Evolutionary conservation across 2,888 invertebrate species (phyloP).

Genomic region (Orthosia incerta): DNA sequence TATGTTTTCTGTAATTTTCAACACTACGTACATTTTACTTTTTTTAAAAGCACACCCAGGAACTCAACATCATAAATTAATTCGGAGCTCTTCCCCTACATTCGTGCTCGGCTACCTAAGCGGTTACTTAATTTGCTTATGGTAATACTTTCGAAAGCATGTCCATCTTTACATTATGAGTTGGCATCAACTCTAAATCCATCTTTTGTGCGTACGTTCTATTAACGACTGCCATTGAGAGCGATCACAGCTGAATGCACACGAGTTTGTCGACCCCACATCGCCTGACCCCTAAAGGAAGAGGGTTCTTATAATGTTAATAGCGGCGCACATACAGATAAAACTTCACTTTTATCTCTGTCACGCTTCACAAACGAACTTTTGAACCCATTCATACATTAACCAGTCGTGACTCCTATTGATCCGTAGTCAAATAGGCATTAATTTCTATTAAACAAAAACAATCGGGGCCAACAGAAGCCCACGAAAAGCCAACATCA

Average conservation of each 20-base stretch:
- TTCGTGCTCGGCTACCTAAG: slow-evolving; percentile 61
- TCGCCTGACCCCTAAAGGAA: slow-evolving; percentile 84
- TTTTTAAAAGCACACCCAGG: slow-evolving; percentile 49
- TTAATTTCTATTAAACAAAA: slow-evolving; percentile 70
- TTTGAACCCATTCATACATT: slow-evolving; percentile 72
- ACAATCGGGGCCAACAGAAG: slow-evolving; percentile 68
- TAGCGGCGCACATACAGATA: slow-evolving; percentile 78
- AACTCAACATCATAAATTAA: slow-evolving; percentile 62
- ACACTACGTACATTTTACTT: slow-evolving; percentile 61
- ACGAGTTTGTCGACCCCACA: slow-evolving; percentile 84
- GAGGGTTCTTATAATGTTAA: slow-evolving; percentile 85
- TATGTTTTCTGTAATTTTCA: slow-evolving; percentile 75
- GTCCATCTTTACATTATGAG: slow-evolving; percentile 43
- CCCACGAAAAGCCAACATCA: slow-evolving; percentile 72
- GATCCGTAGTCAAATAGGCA: slow-evolving; percentile 61
- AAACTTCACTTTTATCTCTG: slow-evolving; percentile 82
- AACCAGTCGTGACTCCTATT: slow-evolving; percentile 56
- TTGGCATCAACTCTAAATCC: slow-evolving; percentile 69
- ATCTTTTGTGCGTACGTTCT: slow-evolving; percentile 70
- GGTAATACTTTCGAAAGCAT: slow-evolving; percentile 58
- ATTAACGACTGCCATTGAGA: slow-evolving; percentile 73
- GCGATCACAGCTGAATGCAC: slow-evolving; percentile 80
- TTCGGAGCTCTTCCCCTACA: slow-evolving; percentile 54
- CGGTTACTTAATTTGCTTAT: slow-evolving; percentile 65
- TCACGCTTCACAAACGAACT: slow-evolving; percentile 80